Base-by-base conservation (phyloP, 2,888 invertebrate species). In the Xanthorhoe designata region DNA sequence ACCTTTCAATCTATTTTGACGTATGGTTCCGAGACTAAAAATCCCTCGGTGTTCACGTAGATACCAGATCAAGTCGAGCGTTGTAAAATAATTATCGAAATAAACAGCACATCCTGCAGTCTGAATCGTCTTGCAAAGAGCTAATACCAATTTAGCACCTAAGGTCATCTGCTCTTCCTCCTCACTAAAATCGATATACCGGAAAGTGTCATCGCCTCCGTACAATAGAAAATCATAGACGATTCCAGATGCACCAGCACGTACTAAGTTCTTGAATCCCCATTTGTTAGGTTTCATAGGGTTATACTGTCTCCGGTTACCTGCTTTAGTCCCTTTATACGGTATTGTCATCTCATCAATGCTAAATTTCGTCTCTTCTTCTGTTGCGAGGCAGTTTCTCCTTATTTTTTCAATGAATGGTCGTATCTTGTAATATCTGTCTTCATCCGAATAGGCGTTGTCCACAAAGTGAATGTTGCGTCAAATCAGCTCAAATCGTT, bases 211-310 rank as follows among this genome's bases (percentile, higher is more conserved):
- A 35, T 78, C 75, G 0, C 80, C 82, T 18, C 71, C 74, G 61
- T 83, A 82, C 8, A 78, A 38, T 6, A 81, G 17, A 71, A 81
- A 83, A 62, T 83, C 83, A 61, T 81, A 83, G 13, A 81, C 69
- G n/a, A 81, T 69, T 2, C 79, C 81, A 29, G 77, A 78, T 0
- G 77, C 71, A 5, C 82, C 78, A 42, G 78, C 77, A 5, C 79
- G 61, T 9, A 79, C 76, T 55, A 80, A 73, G 49, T 76, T 71
- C 67, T 83, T 81, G 58, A 78, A 80, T 2, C 72, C 83, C 81
- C 80, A 82, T 69, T 50, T 50, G 50, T 50, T n/a, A n/a, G n/a
- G n/a, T n/a, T n/a, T n/a, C n/a, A n/a, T n/a, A n/a, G n/a, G n/a
- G n/a, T n/a, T n/a, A n/a, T n/a, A n/a, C n/a, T n/a, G n/a, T n/a